A percentile compares a stretch with the other conserved stretches of the same genome.
Conservation (phyloP, 1,140 invertebrate genomes). For the Lycorma delicatula region DNA sequence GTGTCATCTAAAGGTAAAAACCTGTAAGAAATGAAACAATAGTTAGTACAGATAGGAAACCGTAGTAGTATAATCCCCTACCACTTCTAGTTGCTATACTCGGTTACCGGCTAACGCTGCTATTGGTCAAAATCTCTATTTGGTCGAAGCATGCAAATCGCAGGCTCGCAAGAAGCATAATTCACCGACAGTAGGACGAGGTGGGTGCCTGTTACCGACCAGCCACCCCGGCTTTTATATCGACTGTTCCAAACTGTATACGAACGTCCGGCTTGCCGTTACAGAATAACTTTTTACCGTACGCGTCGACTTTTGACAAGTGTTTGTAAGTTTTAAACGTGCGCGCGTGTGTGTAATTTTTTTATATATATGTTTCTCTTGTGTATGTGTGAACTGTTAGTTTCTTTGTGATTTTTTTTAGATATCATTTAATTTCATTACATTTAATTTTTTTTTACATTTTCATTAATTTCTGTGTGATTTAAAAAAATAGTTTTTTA, state of each 20-base stretch:
- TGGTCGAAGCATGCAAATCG: slow-evolving; percentile 24
- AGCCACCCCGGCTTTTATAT: neutral
- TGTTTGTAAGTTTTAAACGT: neutral
- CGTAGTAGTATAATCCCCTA: no score
- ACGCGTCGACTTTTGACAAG: neutral
- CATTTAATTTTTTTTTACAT: neutral
- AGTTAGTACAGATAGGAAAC: no score
- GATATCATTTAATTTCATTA: neutral
- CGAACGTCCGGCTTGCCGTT: neutral
- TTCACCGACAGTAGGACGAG: neutral
- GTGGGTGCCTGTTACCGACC: slow-evolving; percentile 2
- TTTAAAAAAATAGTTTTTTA: neutral
- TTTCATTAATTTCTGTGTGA: neutral
- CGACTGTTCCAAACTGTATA: neutral
- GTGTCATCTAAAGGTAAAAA: no score
- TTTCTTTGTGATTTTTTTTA: neutral
- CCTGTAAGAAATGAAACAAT: no score
- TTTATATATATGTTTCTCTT: neutral
- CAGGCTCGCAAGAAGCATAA: neutral
- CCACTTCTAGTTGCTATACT: no score
- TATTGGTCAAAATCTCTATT: slow-evolving; percentile 21
- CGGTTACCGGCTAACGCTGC: neutral
- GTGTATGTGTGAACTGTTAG: neutral
- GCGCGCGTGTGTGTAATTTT: neutral
- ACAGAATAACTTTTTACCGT: neutral